A percentile compares a stretch with the other conserved stretches of the same genome.
Evolutionary conservation across 2,888 invertebrate species (phyloP).

Genomic region (Xanthia icteritia): DNA sequence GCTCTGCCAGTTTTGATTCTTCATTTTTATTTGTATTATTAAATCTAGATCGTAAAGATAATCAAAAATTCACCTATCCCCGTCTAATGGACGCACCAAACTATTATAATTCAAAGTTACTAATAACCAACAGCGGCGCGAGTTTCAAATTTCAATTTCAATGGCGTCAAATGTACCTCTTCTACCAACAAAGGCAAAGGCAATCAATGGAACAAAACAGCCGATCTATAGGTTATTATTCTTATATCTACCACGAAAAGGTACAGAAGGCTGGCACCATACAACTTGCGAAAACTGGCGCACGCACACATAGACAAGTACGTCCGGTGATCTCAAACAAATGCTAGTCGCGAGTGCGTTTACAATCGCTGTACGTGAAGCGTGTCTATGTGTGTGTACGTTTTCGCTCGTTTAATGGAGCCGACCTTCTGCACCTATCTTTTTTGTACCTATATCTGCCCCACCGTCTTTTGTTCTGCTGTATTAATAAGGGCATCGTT

Average conservation of each 20-base stretch:
- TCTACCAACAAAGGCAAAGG: slow-evolving; percentile 61
- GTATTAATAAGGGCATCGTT: slow-evolving; percentile 60
- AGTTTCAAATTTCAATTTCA: slow-evolving; percentile 66
- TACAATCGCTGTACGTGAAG: not conserved
- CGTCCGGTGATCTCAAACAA: not conserved
- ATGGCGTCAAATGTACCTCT: slow-evolving; percentile 45
- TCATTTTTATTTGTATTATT: not conserved
- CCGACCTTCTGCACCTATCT: slow-evolving; percentile 15
- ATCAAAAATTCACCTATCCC: slow-evolving; percentile 9
- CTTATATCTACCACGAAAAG: slow-evolving; percentile 37
- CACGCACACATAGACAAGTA: not conserved
- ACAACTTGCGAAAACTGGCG: not conserved
- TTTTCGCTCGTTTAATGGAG: not conserved
- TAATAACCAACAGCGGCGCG: slow-evolving; percentile 44
- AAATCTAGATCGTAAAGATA: not conserved
- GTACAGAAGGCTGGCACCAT: not conserved
- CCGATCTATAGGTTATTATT: slow-evolving; percentile 62
- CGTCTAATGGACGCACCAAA: slow-evolving; percentile 31
- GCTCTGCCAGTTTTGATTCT: not conserved
- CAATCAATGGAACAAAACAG: slow-evolving; percentile 71
- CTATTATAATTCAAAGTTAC: slow-evolving; percentile 45
- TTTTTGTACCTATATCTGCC: slow-evolving; percentile 17
- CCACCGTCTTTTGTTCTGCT: slow-evolving; percentile 58
- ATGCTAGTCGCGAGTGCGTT: not conserved
- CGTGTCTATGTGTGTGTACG: not conserved